Evolutionary conservation across 2,888 invertebrate species (phyloP), one percentile per base, ranked within the genome.

Genomic region (Nyleta sp.): DNA sequence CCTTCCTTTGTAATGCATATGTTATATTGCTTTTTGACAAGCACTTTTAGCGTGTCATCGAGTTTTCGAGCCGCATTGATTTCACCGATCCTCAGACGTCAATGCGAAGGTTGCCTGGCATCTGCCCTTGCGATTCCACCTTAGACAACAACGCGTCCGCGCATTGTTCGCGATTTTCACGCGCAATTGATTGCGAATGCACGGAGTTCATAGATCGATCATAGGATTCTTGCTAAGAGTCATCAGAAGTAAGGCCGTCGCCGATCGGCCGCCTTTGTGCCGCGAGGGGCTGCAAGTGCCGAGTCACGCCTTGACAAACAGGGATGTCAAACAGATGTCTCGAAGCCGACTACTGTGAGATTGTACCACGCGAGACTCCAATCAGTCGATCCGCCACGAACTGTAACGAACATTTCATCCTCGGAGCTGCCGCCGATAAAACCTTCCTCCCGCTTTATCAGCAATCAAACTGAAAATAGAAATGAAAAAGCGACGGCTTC

Each of bases 251-350:
- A 64, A 64, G 73, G 64, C 70, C 42, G 81, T 81, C 78, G 84
- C 24, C 24, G 24, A 87, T 87, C 81, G 84, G 83, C 83, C 8
- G 50, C 46, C 59, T 86, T 86, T 87, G 84, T 87, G 82, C 78
- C 75, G 65, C 53, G 60, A 76, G 80, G 83, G 84, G 85, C 83
- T 87, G 84, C 89, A 89, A 90, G 90, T 90, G 90, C 88, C 90
- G 89, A 90, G 90, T 90, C 90, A 90, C 90, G 90, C 90, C 90
- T 90, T 90, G 90, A 87, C 89, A 89, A 90, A 90, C 90, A 88
- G 89, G 89, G 90, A 90, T 89, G 90, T 90, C 90, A 90, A 90
- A 90, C 90, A 90, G 90, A 90, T 90, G 90, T 90, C 87, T 86
- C 82, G 15, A 33, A 38, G 10, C 35, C 62, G 55, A 57, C 70